These are phyloP conservation scores for Scarus forsteni DNA, from an alignment of 2,797 vertebrate genomes.

Conservation along the genomic window DNA sequence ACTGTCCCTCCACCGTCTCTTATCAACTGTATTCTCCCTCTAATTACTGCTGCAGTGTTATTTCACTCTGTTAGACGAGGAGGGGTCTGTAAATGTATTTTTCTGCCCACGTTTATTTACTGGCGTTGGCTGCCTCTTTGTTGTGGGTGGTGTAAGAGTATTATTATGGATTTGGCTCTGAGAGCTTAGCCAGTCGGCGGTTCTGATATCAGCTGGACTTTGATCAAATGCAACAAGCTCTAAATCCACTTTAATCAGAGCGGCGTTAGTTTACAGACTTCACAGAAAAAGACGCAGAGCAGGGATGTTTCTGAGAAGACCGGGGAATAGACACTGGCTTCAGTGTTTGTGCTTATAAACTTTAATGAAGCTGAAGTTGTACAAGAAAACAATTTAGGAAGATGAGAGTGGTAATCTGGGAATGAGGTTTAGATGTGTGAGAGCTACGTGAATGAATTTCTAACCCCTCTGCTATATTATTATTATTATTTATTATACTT, in stretches of 20 bases:
- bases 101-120: slow-evolving; percentile 64
- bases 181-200: slow-evolving; percentile 65
- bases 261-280: slow-evolving; percentile 59
- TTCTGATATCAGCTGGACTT: slow-evolving; percentile 77
- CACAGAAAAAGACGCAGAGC: slow-evolving; percentile 37
- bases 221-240: slow-evolving; percentile 78
- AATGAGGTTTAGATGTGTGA: slow-evolving; percentile 6
- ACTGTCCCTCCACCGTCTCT: slow-evolving; percentile 57
- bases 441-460: not conserved
- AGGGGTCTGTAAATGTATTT: slow-evolving; percentile 50
- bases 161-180: slow-evolving; percentile 71
- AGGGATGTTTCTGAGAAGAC: slow-evolving; percentile 36
- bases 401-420: slow-evolving; percentile 29
- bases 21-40: slow-evolving; percentile 69
- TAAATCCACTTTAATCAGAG: slow-evolving; percentile 78
- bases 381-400: slow-evolving; percentile 18
- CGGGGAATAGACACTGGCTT: slow-evolving; percentile 29
- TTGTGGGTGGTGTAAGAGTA: slow-evolving; percentile 65
- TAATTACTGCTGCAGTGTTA: slow-evolving; percentile 68
- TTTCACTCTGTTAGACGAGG: slow-evolving; percentile 54
- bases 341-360: slow-evolving; percentile 10
- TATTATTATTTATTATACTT: too few species aligned
- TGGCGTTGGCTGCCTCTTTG: slow-evolving; percentile 60
- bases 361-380: slow-evolving; percentile 26
- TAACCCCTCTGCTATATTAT: not conserved